Evolutionary conservation across 1,140 invertebrate genomes (phyloP).

Genomic region (Rhagoletis zephyria): DNA sequence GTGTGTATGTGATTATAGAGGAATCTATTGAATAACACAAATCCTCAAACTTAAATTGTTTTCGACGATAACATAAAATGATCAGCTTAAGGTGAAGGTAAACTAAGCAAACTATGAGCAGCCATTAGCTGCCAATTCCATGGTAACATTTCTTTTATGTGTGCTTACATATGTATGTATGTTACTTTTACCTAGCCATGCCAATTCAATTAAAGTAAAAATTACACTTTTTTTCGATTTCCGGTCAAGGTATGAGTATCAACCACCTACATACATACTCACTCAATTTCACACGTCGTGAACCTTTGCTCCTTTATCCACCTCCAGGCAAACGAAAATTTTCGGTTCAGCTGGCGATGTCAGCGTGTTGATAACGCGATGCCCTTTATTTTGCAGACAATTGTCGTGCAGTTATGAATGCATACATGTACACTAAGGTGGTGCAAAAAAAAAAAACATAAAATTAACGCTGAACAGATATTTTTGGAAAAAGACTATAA

Average conservation of each 20-base stretch:
- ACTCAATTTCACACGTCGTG: neutral
- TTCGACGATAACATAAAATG: neutral
- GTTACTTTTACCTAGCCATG: neutral
- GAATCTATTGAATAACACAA: neutral
- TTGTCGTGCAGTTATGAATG: neutral
- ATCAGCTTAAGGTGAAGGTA: neutral
- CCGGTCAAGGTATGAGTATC: constrained; percentile 13
- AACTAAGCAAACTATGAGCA: neutral
- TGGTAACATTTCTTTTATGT: neutral
- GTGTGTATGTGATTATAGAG: neutral
- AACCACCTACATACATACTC: neutral
- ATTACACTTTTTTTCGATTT: constrained; percentile 25
- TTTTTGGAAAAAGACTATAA: no score
- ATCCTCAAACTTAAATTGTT: constrained; percentile 5
- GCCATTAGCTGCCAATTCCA: neutral
- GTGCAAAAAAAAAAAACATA: no score
- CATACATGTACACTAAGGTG: neutral
- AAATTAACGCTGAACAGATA: no score
- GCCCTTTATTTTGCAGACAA: neutral
- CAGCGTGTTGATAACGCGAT: constrained; percentile 24
- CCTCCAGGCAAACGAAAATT: neutral
- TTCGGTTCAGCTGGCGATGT: neutral
- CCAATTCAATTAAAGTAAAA: constrained; percentile 47
- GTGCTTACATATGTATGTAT: neutral
- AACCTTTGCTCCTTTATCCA: neutral